Conservation (phyloP, 53 echinoderm and acorn worm species). For the Echinarachnius parma region DNA sequence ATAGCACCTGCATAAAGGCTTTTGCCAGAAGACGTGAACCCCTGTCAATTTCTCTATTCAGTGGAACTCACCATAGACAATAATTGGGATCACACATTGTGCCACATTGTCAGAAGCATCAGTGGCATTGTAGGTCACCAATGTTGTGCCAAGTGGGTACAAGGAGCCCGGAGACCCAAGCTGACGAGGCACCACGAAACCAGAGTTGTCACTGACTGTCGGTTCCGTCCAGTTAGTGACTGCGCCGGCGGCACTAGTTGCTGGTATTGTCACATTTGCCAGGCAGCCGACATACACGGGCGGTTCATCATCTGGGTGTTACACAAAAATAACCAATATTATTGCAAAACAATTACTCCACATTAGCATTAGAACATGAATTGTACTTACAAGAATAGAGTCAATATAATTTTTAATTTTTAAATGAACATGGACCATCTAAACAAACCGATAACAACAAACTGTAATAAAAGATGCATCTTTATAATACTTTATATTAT, state of each 20-base stretch:
- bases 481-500: no score
- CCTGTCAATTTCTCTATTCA: no score
- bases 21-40: no score
- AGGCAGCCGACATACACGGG: slow-evolving; percentile 55
- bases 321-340: no score
- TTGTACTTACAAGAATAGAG: no score
- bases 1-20: no score
- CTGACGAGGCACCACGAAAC: slow-evolving; percentile 24
- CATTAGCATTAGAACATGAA: no score
- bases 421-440: no score
- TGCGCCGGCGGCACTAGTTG: slow-evolving; percentile 12
- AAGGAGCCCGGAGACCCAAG: slow-evolving; percentile 4
- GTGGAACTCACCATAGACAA: slow-evolving; percentile 55
- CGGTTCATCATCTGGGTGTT: slow-evolving; percentile 35
- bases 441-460: no score
- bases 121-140: slow-evolving; percentile 52
- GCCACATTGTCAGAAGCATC: slow-evolving; percentile 51
- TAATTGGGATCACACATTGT: slow-evolving; percentile 36
- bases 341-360: no score
- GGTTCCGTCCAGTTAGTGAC: slow-evolving; percentile 54
- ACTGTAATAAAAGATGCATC: no score
- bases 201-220: slow-evolving; percentile 54
- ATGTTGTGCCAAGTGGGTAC: slow-evolving; percentile 24
- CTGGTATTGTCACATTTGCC: slow-evolving; percentile 5
- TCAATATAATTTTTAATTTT: no score